Base-by-base conservation (phyloP, 1,140 invertebrate genomes). In the Trypoxylus dichotomus region DNA sequence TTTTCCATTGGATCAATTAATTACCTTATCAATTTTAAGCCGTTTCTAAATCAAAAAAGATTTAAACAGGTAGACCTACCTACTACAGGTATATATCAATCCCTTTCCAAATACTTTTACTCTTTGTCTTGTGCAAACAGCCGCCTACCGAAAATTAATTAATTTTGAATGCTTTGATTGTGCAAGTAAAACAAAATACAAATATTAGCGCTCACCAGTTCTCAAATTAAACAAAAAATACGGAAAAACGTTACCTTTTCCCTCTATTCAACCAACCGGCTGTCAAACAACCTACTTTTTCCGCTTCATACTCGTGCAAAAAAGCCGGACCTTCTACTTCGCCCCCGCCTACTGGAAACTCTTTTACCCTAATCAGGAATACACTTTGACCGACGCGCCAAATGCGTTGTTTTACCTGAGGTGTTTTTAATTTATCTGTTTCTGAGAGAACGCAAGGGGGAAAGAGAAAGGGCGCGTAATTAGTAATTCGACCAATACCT, bases 401-500 rank as follows among this genome's bases (percentile, higher is more conserved):
- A 68, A 68, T 68, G 60, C 60, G 60, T 29, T 68, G 60, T 68
- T 68, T 68, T 68, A 68, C 60, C 60, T 68, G 19, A 68, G 60
- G 60, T 68, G 60, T 68, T 68, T 68, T 68, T 68, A 68, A 68
- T 68, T 29, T 68, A 68, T 68, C 60, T 68, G 60, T 29, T 68
- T 68, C 60, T 68, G 60, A 68, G 60, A 68, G 47, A 54, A 8
- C 32, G 32, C 32, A 54, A 54, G 0, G 19, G 47, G 19, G 47
- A 21, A 15, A n/a, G 42, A 43, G 42, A 6, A 2, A 54, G 60
- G 1, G 19, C 8, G 24, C 60, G 60, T 24, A 68, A 68, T 68
- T 68, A 68, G 60, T 68, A 68, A 68, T 68, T 68, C 60, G 60
- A 27, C 60, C 60, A 24, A 68, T 68, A 24, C 25, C 21, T 13